Percentiles rank a stretch among this genome's conserved stretches.
These are phyloP conservation scores for Cotesia congregata DNA, from an alignment of 2,888 invertebrate genomes.

Conservation along the genomic window DNA sequence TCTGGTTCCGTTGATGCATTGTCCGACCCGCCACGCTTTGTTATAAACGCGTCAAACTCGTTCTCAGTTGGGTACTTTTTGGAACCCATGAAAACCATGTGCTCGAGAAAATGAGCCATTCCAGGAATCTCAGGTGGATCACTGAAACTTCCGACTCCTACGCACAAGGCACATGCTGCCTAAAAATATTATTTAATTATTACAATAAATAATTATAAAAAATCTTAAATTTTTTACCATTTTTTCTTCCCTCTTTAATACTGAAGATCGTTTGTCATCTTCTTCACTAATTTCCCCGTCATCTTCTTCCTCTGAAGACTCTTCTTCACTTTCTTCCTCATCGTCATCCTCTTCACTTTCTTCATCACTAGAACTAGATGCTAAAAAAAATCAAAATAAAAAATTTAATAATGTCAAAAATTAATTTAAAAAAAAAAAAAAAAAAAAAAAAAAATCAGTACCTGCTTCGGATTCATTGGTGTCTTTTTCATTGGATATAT, in stretches of 20 bases:
- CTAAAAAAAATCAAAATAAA: constrained; percentile 15
- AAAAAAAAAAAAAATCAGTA: background rate
- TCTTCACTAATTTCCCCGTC: constrained; percentile 60
- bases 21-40: constrained; percentile 87
- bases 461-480: constrained; percentile 31
- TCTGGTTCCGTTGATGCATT: constrained; percentile 92
- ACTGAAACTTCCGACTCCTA: constrained; percentile 84
- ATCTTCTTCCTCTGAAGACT: constrained; percentile 43
- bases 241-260: constrained; percentile 60
- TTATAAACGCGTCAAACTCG: constrained; percentile 66
- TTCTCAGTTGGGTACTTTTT: constrained; percentile 82
- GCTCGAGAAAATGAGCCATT: constrained; percentile 88
- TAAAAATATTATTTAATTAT: constrained; percentile 50
- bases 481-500: constrained; percentile 20
- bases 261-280: constrained; percentile 50
- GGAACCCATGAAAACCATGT: constrained; percentile 97
- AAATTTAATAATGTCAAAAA: too few species aligned
- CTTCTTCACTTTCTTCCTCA: constrained; percentile 61
- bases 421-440: background rate
- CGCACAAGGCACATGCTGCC: constrained; percentile 83
- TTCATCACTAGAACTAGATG: constrained; percentile 33
- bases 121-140: constrained; percentile 85
- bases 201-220: background rate
- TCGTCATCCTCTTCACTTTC: constrained; percentile 50
- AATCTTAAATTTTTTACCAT: constrained; percentile 55